Base-by-base conservation (phyloP, 1,140 invertebrate genomes). In the Gryllus bimaculatus region DNA sequence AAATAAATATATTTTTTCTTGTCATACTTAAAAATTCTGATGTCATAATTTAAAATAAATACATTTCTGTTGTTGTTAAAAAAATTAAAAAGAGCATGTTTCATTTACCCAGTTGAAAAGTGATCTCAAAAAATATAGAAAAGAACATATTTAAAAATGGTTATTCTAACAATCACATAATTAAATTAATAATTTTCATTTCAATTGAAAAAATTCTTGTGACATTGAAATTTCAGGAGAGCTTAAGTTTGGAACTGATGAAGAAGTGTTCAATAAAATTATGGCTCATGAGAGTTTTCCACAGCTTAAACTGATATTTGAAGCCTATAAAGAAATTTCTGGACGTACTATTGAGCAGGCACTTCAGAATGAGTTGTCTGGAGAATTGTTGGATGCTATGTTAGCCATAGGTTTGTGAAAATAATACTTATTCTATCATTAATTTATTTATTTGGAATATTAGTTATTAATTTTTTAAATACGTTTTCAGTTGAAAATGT, bases 251-350 rank as follows among this genome's bases (percentile, higher is more conserved):
- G 93, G 93, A 47, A 93, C 92, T 13, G 90, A 92, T 80, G 92
- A 93, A 85, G 89, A 91, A 81, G 88, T 90, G 6, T 93, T 94
- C 83, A 92, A 92, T 81, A 88, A 89, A 80, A 90, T 94, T 79
- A 85, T 94, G 79, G 90, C 89, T 5, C 89, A 91, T 81, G 88
- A 91, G 81, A 93, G 91, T 83, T 92, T 91, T 83, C 87, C 87
- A 4, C 92, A 94, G 82, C 85, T 94, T 80, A 86, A 87, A 26
- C 84, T 89, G 8, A 89, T 92, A 21, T 93, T 93, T 83, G 90
- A 92, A 77, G 89, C 89, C 82, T 94, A 93, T 86, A 90, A 91
- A 85, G 86, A 89, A 83, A 85, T 92, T 5, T 87, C 89, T 6
- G 90, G 91, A 4, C 88, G 89, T 81, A 91, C 90, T 80, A 90